Base-by-base conservation (phyloP, 1,140 invertebrate species). In the Venustaconcha ellipsiformis region DNA sequence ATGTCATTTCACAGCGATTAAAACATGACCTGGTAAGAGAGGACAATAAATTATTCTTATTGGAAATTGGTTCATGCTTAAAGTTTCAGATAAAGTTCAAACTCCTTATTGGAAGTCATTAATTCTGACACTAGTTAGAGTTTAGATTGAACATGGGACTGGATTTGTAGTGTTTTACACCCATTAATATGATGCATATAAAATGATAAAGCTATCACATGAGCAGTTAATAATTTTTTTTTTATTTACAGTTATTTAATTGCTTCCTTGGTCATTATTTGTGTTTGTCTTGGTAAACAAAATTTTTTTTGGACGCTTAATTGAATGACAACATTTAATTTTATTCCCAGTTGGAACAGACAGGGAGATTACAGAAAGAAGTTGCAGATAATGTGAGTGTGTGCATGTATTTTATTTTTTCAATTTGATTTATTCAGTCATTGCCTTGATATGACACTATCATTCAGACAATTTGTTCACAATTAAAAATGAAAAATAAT, bases 321-420 rank as follows among this genome's bases (percentile, higher is more conserved):
- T 48, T 66, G 69, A 26, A n/a, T 63, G 23, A 37, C 56, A 37
- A 60, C 63, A 48, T 68, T 64, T 48, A 37, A 64, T 75, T 76
- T 71, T 67, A 78, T 77, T 83, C 87, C 57, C 76, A 90, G 89
- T 90, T 97, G 37, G 95, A 97, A 88, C 94, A 95, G 88, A 94
- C 94, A 74, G 96, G 96, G 18, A 93, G 93, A 88, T 89, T 97
- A 71, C 92, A 93, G 62, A 93, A 93, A 87, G 91, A 92, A 84
- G 91, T 97, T 59, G 95, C 96, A 0, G 93, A 93, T 78, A 91
- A 91, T 76, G 94, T 94, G 80, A 89, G 89, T 70, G 87, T 89
- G n/a, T 20, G 37, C 12, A 69, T 11, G 3, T 48, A 48, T 48
- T 11, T 48, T 48, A 8, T 48, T 48, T 48, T 6, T 48, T 5